These are phyloP conservation scores for Xestia rhomboidea DNA, from an alignment of 2,888 invertebrate genomes.

Conservation along the genomic window DNA sequence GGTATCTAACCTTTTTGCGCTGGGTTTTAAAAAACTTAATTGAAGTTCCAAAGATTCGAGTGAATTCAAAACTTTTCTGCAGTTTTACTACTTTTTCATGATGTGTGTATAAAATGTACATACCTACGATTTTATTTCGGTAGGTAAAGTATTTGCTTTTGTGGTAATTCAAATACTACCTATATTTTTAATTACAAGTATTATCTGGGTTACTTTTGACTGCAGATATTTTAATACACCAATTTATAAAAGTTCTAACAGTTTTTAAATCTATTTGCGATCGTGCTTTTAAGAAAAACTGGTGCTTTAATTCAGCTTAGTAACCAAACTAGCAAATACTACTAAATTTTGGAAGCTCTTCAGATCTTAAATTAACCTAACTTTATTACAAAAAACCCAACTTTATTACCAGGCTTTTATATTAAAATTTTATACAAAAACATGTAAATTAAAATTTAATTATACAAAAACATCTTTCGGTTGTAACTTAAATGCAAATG, in stretches of 20 bases:
- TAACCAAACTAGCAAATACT: not conserved
- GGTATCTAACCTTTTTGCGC: not conserved
- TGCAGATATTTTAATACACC: not conserved
- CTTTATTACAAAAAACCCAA: slow-evolving; percentile 22
- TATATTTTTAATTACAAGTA: not conserved
- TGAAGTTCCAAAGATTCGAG: not conserved
- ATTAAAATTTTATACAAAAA: slow-evolving; percentile 49
- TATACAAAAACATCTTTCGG: slow-evolving; percentile 53
- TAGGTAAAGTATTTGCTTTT: not conserved
- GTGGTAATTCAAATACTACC: not conserved
- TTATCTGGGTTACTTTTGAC: not conserved
- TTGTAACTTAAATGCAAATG: slow-evolving; percentile 55
- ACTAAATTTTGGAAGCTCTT: not conserved
- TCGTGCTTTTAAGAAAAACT: not conserved
- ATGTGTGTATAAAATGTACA: not conserved
- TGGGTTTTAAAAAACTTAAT: not conserved
- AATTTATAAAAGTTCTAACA: not conserved
- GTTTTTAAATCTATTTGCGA: not conserved
- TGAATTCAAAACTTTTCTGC: not conserved
- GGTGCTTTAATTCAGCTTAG: not conserved
- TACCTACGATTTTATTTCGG: not conserved
- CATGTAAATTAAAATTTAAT: slow-evolving; percentile 54
- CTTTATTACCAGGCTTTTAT: slow-evolving; percentile 13
- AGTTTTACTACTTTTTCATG: not conserved
- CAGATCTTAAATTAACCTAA: slow-evolving; percentile 3